Evolutionary conservation across 37 sponge, comb jelly and placozoan species (phyloP).

Genomic region (Aplysina aerophoba): DNA sequence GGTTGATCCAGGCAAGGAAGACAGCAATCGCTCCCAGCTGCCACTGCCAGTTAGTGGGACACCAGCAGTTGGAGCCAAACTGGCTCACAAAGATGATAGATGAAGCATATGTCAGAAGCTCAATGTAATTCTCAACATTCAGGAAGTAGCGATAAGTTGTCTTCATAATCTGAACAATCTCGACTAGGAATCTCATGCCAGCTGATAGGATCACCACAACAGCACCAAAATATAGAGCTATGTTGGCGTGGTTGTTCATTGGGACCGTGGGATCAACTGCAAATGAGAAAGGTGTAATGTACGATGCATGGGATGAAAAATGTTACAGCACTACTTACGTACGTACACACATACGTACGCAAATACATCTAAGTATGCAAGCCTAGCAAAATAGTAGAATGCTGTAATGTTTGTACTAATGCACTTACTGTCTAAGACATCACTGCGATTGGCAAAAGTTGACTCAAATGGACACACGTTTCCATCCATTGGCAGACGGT

Average conservation of each 20-base stretch:
- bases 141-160: constrained; percentile 32
- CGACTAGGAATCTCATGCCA: neutral
- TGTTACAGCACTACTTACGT: too few relatives aligned
- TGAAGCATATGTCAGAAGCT: constrained; percentile 33
- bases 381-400: too few relatives aligned
- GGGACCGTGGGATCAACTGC: constrained; percentile 27
- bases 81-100: constrained; percentile 63
- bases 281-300: too few relatives aligned
- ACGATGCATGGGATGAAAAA: too few relatives aligned
- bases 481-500: too few relatives aligned
- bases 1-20: constrained; percentile 89
- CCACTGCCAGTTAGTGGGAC: constrained; percentile 79
- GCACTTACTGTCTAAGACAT: too few relatives aligned
- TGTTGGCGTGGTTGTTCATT: neutral
- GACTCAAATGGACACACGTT: too few relatives aligned
- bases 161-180: neutral
- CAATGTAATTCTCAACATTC: constrained; percentile 68
- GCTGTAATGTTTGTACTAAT: too few relatives aligned
- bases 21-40: constrained; percentile 87
- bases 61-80: constrained; percentile 37
- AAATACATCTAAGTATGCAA: too few relatives aligned
- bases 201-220: neutral
- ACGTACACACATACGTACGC: too few relatives aligned
- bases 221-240: constrained; percentile 7
- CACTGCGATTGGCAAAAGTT: too few relatives aligned